A percentile compares a stretch with the other conserved stretches of the same genome.
Conservation (phyloP, 2,888 invertebrate genomes). For the Campaea margaritaria region DNA sequence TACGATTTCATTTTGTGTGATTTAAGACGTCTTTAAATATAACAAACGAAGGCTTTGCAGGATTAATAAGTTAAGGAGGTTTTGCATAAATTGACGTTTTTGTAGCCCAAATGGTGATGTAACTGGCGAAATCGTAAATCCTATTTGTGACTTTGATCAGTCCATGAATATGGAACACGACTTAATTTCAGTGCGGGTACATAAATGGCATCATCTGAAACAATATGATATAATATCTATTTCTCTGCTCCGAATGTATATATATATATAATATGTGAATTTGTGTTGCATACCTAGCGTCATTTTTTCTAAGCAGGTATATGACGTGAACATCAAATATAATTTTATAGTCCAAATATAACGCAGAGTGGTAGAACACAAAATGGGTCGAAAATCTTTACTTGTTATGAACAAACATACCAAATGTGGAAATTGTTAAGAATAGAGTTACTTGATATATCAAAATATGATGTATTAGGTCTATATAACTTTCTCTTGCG, state of each 20-base stretch:
- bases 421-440: no score
- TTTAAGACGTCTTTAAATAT: neutral
- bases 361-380: neutral
- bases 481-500: no score
- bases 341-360: no score
- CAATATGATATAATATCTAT: no score
- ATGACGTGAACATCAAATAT: neutral
- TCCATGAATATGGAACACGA: neutral
- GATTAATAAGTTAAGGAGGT: neutral
- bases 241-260: no score
- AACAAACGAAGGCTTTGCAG: no score
- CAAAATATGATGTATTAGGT: no score
- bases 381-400: neutral
- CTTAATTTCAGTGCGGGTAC: no score
- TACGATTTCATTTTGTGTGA: constrained; percentile 19
- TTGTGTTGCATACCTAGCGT: neutral
- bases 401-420: constrained; percentile 1
- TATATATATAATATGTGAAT: neutral
- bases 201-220: no score
- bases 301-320: neutral
- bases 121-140: no score
- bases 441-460: no score
- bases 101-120: neutral
- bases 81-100: constrained; percentile 9
- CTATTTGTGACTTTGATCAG: no score